A percentile compares a stretch with the other conserved stretches of the same genome.
These are phyloP conservation scores for Ctenochaetus hawaiiensis DNA, from an alignment of 2,797 vertebrate species.

Conservation along the genomic window DNA sequence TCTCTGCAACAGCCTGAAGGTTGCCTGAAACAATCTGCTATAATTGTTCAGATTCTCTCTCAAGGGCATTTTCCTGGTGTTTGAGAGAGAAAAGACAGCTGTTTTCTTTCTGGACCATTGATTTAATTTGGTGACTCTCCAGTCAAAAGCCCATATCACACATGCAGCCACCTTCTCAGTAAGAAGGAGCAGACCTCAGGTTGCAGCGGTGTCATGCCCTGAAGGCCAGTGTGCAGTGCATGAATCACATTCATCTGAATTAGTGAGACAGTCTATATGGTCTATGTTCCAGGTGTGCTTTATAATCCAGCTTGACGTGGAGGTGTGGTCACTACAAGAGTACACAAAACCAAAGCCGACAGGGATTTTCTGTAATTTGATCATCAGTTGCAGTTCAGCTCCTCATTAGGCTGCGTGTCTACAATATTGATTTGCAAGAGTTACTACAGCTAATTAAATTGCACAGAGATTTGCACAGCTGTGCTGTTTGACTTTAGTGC, in stretches of 20 bases:
- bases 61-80: not conserved
- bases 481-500: conserved; percentile 17
- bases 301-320: conserved; percentile 31
- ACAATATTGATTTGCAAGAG: conserved; percentile 63
- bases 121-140: conserved; percentile 24
- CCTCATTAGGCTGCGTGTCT: not conserved
- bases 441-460: conserved; percentile 61
- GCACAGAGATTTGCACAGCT: conserved; percentile 31
- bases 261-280: conserved; percentile 21
- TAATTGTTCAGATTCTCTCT: not conserved
- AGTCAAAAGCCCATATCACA: conserved; percentile 12
- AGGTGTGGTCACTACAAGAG: conserved; percentile 15
- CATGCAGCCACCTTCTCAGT: conserved; percentile 21
- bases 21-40: not conserved
- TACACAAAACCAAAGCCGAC: conserved; percentile 23
- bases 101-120: not conserved
- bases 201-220: conserved; percentile 15
- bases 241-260: conserved; percentile 55
- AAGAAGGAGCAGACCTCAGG: conserved; percentile 20
- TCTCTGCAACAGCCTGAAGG: not conserved
- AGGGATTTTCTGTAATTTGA: conserved; percentile 48
- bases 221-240: conserved; percentile 21
- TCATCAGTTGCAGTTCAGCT: conserved; percentile 26
- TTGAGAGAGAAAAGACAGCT: not conserved
- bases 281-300: conserved; percentile 27